Evolutionary conservation across 2,888 invertebrate genomes (phyloP).

Genomic region (Latrodectus elegans): DNA sequence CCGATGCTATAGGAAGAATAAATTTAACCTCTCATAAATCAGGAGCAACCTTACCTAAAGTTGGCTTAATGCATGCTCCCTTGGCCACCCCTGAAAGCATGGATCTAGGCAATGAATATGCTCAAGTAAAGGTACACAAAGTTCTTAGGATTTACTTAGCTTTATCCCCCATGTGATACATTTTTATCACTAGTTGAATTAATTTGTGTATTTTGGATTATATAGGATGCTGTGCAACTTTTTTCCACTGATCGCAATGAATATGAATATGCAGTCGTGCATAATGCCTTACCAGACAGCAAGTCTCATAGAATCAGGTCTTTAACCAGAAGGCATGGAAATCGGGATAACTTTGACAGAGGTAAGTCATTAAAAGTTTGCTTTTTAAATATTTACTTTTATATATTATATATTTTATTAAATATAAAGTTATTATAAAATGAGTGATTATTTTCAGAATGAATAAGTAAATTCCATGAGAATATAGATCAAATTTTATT

Average conservation of each 20-base stretch:
- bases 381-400: neutral
- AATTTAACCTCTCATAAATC: slow-evolving; percentile 76
- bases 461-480: too few relatives aligned
- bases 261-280: slow-evolving; percentile 82
- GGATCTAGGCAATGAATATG: slow-evolving; percentile 84
- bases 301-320: slow-evolving; percentile 73
- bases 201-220: neutral
- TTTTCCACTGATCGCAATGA: slow-evolving; percentile 78
- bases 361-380: slow-evolving; percentile 45
- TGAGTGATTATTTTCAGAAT: too few relatives aligned
- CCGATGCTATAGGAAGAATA: slow-evolving; percentile 82
- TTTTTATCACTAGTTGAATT: neutral
- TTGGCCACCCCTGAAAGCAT: slow-evolving; percentile 85
- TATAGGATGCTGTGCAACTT: slow-evolving; percentile 79
- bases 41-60: slow-evolving; percentile 73
- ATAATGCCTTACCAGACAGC: slow-evolving; percentile 79
- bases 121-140: slow-evolving; percentile 78
- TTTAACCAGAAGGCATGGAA: slow-evolving; percentile 66
- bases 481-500: too few relatives aligned
- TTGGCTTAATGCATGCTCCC: slow-evolving; percentile 80
- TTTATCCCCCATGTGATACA: neutral
- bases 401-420: neutral
- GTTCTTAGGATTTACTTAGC: neutral
- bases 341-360: slow-evolving; percentile 68
- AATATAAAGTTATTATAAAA: neutral